phyloP scores from a whole-genome alignment of 2,797 vertebrate genomes.

The Neoniphon sammara region DNA sequence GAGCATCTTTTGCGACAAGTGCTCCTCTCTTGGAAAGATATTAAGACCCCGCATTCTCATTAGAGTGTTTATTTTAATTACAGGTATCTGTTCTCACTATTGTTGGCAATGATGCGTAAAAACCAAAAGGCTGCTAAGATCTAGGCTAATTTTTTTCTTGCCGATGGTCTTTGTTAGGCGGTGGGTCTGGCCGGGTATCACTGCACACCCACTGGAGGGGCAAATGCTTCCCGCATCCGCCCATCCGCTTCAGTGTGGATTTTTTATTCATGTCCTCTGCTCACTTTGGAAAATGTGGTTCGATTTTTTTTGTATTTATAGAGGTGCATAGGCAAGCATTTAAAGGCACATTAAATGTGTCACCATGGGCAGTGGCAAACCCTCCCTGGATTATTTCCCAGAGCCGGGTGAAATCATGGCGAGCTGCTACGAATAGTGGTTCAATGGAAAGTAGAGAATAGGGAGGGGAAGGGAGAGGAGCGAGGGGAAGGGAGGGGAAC shows the following conservation, averaged over 20 bases:
- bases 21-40: constrained; percentile 16
- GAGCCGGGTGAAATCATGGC: constrained; percentile 70
- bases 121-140: constrained; percentile 17
- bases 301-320: constrained; percentile 16
- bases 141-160: constrained; percentile 32
- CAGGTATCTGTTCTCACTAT: background rate
- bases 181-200: constrained; percentile 56
- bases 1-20: constrained; percentile 66
- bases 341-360: constrained; percentile 22
- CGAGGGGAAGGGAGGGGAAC: constrained; percentile 60
- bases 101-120: background rate
- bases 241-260: constrained; percentile 38
- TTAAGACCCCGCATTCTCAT: background rate
- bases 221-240: constrained; percentile 66
- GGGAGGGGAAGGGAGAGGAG: constrained; percentile 67
- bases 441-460: constrained; percentile 76
- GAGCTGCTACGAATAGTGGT: constrained; percentile 67
- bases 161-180: constrained; percentile 77
- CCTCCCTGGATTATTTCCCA: constrained; percentile 27
- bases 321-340: background rate
- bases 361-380: constrained; percentile 9
- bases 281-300: constrained; percentile 17
- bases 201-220: constrained; percentile 65
- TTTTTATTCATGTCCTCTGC: background rate
- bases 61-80: background rate